phyloP scores from a whole-genome alignment of 2,797 vertebrate species.

The Hippopotamyrus pictus region DNA sequence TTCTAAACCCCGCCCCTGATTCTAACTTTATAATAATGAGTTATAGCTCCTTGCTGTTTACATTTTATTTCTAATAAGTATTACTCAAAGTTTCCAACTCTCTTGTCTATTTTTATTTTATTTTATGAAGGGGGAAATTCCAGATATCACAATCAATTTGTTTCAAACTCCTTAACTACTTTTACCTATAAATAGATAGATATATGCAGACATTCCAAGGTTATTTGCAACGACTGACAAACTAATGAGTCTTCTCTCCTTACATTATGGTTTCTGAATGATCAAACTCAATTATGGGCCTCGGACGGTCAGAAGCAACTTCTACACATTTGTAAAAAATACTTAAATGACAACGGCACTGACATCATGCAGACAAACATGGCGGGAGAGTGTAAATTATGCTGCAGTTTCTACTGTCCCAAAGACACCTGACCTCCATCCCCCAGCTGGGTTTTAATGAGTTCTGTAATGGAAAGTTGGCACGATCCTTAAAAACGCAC shows the following conservation, averaged over 20 bases:
- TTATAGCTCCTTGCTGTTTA: not conserved
- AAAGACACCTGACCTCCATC: not conserved
- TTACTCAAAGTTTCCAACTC: not conserved
- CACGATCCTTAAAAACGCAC: not conserved
- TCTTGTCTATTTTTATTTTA: not conserved
- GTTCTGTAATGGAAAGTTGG: not conserved
- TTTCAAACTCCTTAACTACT: not conserved
- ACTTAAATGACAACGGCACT: not conserved
- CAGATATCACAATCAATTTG: constrained; percentile 2
- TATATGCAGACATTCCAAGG: not conserved
- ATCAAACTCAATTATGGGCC: not conserved
- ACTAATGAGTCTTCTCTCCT: not conserved
- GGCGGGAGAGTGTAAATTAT: not conserved
- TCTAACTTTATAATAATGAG: not conserved
- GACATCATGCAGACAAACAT: constrained; percentile 3
- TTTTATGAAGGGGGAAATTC: not conserved
- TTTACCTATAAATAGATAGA: constrained; percentile 1
- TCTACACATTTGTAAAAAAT: not conserved
- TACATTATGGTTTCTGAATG: not conserved
- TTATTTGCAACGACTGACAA: not conserved
- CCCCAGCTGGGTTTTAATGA: not conserved
- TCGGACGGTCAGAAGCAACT: not conserved
- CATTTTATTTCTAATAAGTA: not conserved
- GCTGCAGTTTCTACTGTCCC: not conserved
- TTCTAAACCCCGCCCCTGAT: not conserved